Conservation (phyloP, 2,888 invertebrate genomes). For the Spicauda simplicius region DNA sequence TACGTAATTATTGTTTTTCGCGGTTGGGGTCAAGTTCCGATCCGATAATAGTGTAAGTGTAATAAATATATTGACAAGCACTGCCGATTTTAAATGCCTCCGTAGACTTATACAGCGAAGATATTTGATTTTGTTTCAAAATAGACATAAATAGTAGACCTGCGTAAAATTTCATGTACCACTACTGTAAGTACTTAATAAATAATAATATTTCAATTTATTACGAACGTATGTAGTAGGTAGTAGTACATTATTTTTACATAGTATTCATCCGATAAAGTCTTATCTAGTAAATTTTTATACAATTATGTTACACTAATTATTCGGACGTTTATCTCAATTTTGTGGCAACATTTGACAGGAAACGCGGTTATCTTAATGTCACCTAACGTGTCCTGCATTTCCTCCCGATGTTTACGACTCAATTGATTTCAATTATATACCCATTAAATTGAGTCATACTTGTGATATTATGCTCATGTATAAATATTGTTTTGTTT, state of each 20-base stretch:
- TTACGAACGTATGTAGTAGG: not conserved
- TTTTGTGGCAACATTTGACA: slow-evolving; percentile 53
- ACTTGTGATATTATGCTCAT: not conserved
- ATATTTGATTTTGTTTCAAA: too few relatives aligned
- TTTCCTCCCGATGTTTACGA: slow-evolving; percentile 59
- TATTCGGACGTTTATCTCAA: slow-evolving; percentile 34
- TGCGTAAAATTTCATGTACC: too few relatives aligned
- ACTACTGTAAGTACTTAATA: too few relatives aligned
- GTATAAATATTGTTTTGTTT: not conserved
- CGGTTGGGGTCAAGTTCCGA: too few relatives aligned
- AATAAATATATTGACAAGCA: too few relatives aligned
- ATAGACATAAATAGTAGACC: too few relatives aligned
- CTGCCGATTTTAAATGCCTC: too few relatives aligned
- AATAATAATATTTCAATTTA: not conserved
- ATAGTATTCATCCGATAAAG: not conserved
- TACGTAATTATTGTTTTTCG: too few relatives aligned
- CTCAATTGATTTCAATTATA: slow-evolving; percentile 36
- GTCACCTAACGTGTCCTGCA: slow-evolving; percentile 59
- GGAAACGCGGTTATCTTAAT: slow-evolving; percentile 75
- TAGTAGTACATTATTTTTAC: not conserved
- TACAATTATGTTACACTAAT: slow-evolving; percentile 6
- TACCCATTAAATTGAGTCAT: slow-evolving; percentile 1
- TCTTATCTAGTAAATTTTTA: not conserved
- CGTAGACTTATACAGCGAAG: too few relatives aligned
- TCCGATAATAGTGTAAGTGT: too few relatives aligned